Conservation (phyloP, 2,113 vertebrate species). For the Talpa occidentalis region DNA sequence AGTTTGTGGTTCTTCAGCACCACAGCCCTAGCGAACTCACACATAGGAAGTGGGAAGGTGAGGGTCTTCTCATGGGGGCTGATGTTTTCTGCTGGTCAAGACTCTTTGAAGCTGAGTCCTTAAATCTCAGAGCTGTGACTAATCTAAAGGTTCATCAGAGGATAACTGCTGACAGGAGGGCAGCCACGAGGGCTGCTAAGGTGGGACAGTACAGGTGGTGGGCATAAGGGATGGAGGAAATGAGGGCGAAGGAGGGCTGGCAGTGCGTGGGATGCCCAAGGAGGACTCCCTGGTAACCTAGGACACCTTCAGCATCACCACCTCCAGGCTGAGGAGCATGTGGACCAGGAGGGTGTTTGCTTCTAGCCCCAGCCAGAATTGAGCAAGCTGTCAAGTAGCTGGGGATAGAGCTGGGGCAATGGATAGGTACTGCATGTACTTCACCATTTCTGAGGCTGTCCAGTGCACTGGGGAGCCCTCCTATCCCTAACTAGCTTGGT, state of each 20-base stretch:
- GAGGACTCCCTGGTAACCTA: background rate
- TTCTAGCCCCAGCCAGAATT: background rate
- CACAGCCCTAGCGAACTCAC: background rate
- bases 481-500: background rate
- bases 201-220: too few relatives aligned
- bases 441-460: background rate
- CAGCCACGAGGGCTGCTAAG: background rate
- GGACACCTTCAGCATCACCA: background rate
- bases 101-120: background rate
- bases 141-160: background rate
- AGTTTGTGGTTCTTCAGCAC: background rate
- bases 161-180: too few relatives aligned
- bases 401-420: background rate
- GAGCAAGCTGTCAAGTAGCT: background rate
- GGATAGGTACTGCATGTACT: accelerated
- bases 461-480: background rate
- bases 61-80: too few relatives aligned
- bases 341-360: background rate
- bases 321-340: background rate
- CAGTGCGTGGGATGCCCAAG: too few relatives aligned
- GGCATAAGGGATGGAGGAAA: background rate
- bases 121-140: background rate
- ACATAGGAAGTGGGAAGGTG: background rate
- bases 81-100: background rate
- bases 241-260: background rate